Conservation (phyloP, 2,888 invertebrate species). For the Synergus japonicus region DNA sequence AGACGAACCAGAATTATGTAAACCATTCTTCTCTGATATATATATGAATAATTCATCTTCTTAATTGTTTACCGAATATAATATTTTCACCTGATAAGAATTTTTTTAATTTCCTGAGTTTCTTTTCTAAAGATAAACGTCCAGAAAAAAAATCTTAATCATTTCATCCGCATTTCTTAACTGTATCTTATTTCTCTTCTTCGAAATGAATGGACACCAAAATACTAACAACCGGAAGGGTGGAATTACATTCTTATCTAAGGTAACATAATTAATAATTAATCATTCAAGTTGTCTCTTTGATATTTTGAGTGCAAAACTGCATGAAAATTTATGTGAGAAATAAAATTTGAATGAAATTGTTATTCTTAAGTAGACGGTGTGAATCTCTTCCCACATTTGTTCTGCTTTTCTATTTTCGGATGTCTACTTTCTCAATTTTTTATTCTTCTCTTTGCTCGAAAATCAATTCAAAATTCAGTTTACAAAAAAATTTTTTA, state of each 20-base stretch:
- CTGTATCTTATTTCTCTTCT: slow-evolving; percentile 65
- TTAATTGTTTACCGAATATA: background rate
- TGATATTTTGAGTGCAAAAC: slow-evolving; percentile 23
- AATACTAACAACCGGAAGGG: slow-evolving; percentile 75
- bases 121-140: slow-evolving; percentile 3
- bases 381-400: background rate
- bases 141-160: background rate
- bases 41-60: background rate
- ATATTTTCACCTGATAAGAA: background rate
- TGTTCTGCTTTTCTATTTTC: background rate
- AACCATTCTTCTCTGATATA: background rate
- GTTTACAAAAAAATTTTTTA: background rate
- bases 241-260: slow-evolving; percentile 74
- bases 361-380: background rate
- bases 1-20: background rate
- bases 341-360: slow-evolving; percentile 1
- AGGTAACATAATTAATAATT: slow-evolving; percentile 66
- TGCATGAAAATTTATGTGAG: slow-evolving; percentile 2
- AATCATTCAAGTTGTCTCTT: background rate
- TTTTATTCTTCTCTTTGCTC: no score
- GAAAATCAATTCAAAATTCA: no score
- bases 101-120: background rate
- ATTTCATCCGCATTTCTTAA: slow-evolving; percentile 25
- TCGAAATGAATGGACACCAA: slow-evolving; percentile 72
- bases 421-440: background rate